These are phyloP conservation scores for Leptonema lineaticorne DNA, from an alignment of 1,140 invertebrate species.

Conservation along the genomic window DNA sequence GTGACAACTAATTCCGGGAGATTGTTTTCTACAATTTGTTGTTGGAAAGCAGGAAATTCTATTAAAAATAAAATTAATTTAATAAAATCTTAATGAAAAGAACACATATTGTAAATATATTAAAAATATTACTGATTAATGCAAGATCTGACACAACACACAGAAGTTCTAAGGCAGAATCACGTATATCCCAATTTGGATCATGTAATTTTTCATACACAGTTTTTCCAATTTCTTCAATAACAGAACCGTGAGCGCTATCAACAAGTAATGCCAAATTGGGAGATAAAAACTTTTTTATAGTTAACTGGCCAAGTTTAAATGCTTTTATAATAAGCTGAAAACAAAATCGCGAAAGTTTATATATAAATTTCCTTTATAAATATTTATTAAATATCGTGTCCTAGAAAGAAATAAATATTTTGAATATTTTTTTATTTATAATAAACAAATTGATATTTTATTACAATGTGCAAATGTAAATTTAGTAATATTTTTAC, in stretches of 20 bases:
- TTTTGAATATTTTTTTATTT: no score
- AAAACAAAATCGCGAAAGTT: no score
- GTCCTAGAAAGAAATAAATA: no score
- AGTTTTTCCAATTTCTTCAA: slow-evolving; percentile 64
- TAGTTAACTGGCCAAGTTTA: slow-evolving; percentile 66
- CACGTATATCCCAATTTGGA: slow-evolving; percentile 71
- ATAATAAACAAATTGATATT: no score
- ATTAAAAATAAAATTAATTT: slow-evolving; percentile 42
- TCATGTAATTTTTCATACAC: slow-evolving; percentile 70
- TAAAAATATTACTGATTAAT: slow-evolving; percentile 61
- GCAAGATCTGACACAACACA: slow-evolving; percentile 67
- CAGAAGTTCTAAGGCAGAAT: slow-evolving; percentile 70
- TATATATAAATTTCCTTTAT: no score
- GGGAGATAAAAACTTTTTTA: slow-evolving; percentile 73
- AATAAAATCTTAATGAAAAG: neutral
- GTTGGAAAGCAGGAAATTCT: slow-evolving; percentile 79
- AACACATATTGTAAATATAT: no score
- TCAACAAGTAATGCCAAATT: slow-evolving; percentile 71
- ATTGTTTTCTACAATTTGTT: slow-evolving; percentile 65
- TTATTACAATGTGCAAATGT: no score
- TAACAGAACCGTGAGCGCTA: slow-evolving; percentile 60
- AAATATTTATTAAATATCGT: no score
- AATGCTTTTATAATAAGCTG: slow-evolving; percentile 68
- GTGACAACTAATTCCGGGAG: slow-evolving; percentile 65
- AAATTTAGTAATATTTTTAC: no score